Conservation (phyloP, 2,888 invertebrate genomes). For the Sphaeridia pumilis region DNA sequence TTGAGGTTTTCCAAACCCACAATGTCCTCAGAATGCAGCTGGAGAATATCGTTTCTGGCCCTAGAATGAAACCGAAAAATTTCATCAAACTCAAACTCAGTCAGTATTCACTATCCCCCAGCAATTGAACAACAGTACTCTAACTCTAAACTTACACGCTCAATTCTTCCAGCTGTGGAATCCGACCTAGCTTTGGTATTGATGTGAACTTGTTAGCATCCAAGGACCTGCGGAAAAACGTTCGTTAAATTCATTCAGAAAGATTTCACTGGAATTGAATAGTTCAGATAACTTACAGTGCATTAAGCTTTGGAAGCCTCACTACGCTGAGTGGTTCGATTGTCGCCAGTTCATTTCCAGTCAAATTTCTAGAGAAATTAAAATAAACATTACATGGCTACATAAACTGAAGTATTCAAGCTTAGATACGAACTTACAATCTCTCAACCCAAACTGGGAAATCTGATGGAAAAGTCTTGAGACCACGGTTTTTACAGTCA, state of each 20-base stretch:
- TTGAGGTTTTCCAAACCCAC: constrained; percentile 39
- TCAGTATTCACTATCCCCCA: constrained; percentile 31
- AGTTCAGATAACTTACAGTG: constrained; percentile 41
- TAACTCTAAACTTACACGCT: constrained; percentile 42
- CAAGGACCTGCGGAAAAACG: constrained; percentile 42
- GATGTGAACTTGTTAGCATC: constrained; percentile 48
- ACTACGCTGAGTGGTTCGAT: constrained; percentile 44
- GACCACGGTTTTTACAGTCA: constrained; percentile 60
- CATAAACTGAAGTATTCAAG: constrained; percentile 13
- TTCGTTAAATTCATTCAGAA: no score
- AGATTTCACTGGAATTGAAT: constrained; percentile 8
- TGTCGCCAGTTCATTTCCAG: constrained; percentile 44
- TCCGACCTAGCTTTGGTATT: constrained; percentile 44
- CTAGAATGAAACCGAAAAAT: constrained; percentile 14
- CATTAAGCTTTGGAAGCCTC: constrained; percentile 46
- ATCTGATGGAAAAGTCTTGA: constrained; percentile 55
- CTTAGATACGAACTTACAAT: constrained; percentile 50
- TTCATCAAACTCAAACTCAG: neutral
- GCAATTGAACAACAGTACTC: neutral
- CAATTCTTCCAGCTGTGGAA: constrained; percentile 42
- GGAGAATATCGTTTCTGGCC: constrained; percentile 27
- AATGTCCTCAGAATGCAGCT: constrained; percentile 22
- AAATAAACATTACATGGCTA: constrained; percentile 12
- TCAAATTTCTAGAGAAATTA: constrained; percentile 42
- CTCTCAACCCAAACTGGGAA: constrained; percentile 64